These are phyloP conservation scores for Paracanthobrama guichenoti DNA, from an alignment of 2,113 vertebrate species.

Conservation along the genomic window DNA sequence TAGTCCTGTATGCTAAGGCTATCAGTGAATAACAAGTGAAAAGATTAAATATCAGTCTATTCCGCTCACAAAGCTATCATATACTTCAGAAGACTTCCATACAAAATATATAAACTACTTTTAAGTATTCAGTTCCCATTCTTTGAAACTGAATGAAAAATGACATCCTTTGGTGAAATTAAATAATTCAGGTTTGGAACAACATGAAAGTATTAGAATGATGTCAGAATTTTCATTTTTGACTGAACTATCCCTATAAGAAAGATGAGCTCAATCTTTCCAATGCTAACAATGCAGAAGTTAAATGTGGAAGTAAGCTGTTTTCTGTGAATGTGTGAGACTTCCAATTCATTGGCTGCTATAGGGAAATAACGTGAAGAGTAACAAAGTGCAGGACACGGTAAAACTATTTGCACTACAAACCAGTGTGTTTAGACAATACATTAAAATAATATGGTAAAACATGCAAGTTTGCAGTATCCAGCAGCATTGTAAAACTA, in stretches of 20 bases:
- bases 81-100: not conserved
- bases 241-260: not conserved
- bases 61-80: not conserved
- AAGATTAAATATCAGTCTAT: too few species aligned
- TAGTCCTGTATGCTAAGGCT: not conserved
- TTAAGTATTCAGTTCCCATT: not conserved
- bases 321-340: too few species aligned
- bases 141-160: not conserved
- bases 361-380: too few species aligned
- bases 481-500: too few species aligned
- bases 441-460: too few species aligned
- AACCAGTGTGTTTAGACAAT: too few species aligned
- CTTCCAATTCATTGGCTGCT: too few species aligned
- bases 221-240: not conserved
- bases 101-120: not conserved
- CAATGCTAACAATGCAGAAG: not conserved
- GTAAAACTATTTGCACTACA: too few species aligned
- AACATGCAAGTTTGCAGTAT: too few species aligned
- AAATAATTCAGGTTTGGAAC: not conserved
- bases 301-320: too few species aligned
- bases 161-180: not conserved
- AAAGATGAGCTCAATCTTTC: not conserved
- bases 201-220: not conserved
- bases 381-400: too few species aligned
- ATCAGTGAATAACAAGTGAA: not conserved